phyloP scores from a whole-genome alignment of 1,140 invertebrate species.

The Drosophila ogumai region DNA sequence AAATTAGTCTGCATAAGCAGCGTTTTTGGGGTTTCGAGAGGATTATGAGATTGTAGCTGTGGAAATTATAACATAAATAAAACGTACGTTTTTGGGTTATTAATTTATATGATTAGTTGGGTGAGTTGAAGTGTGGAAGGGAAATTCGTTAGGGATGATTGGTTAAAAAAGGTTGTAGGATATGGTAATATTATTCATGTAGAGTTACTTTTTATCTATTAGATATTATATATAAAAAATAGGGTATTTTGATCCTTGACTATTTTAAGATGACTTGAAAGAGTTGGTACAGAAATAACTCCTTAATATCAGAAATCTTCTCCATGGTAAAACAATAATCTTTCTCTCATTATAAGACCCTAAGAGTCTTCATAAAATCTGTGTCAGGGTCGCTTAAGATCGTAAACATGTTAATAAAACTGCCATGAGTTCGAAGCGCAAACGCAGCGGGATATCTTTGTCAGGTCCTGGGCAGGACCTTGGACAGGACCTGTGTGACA shows the following conservation, averaged over 20 bases:
- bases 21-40: constrained; percentile 20
- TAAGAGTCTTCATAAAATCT: constrained; percentile 22
- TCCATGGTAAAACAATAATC: constrained; percentile 16
- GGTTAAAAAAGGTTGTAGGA: neutral
- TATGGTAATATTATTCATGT: neutral
- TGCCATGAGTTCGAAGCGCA: constrained; percentile 63
- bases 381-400: constrained; percentile 34
- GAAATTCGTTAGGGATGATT: constrained; percentile 17
- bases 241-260: neutral
- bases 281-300: neutral
- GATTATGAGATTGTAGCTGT: constrained; percentile 33
- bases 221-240: neutral
- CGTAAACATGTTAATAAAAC: constrained; percentile 79
- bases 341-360: constrained; percentile 19
- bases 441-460: constrained; percentile 56
- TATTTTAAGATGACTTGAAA: neutral
- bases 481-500: constrained; percentile 67
- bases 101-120: constrained; percentile 10
- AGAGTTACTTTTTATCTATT: neutral
- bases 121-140: too few species aligned
- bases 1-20: constrained; percentile 47
- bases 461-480: constrained; percentile 44
- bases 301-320: neutral
- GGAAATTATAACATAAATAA: constrained; percentile 51
- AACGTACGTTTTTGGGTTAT: constrained; percentile 31